Percentiles rank a stretch among this genome's conserved stretches.
Conservation (phyloP, 2,888 invertebrate species). For the Caenorhabditis zanzibari region DNA sequence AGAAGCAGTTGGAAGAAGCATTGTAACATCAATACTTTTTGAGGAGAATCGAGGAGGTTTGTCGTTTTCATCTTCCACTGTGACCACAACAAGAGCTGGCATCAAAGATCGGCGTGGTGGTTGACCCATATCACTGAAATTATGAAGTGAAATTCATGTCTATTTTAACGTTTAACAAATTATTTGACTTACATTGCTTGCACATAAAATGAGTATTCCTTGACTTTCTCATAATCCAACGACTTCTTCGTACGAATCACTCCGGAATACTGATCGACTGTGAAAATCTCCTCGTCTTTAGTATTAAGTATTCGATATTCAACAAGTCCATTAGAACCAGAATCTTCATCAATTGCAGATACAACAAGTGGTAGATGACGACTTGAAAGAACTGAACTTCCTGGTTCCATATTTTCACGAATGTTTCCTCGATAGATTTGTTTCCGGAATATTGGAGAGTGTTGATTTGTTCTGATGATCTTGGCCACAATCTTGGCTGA, state of each 20-base stretch:
- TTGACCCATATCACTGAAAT: conserved; percentile 86
- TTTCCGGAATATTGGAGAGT: conserved; percentile 86
- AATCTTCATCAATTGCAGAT: conserved; percentile 91
- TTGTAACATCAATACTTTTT: conserved; percentile 4
- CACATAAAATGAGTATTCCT: conserved; percentile 73
- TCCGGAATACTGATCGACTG: conserved; percentile 91
- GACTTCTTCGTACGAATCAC: conserved; percentile 90
- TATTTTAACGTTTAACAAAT: not conserved
- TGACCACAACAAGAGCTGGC: conserved; percentile 89
- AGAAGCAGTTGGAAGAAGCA: conserved; percentile 86
- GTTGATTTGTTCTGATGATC: conserved; percentile 76
- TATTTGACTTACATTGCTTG: conserved; percentile 70
- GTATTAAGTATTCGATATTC: conserved; percentile 88
- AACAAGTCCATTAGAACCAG: conserved; percentile 91
- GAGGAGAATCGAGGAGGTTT: conserved; percentile 84
- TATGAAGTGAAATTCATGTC: not conserved
- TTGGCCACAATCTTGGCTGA: conserved; percentile 70
- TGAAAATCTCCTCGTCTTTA: conserved; percentile 88
- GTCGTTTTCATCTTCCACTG: conserved; percentile 86
- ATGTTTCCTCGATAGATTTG: conserved; percentile 90
- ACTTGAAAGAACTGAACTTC: conserved; percentile 40
- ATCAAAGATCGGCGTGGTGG: conserved; percentile 90
- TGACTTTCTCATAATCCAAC: conserved; percentile 90
- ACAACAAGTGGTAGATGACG: conserved; percentile 89
- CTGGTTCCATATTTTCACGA: conserved; percentile 86